phyloP scores from a whole-genome alignment of 37 sponge, comb jelly and placozoan genomes.

The Oscarella lobularis region DNA sequence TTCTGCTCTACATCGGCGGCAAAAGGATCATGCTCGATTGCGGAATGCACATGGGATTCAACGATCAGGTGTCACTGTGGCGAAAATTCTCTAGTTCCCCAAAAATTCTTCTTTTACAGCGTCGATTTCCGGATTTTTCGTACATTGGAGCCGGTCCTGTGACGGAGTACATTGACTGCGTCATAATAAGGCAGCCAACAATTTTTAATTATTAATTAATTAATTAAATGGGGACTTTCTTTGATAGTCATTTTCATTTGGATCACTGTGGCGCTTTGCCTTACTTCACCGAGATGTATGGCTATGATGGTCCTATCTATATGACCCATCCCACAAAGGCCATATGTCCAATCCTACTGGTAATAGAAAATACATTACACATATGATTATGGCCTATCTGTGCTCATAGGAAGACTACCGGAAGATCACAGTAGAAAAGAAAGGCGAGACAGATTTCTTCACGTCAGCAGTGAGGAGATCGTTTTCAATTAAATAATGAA shows the following conservation, averaged over 20 bases:
- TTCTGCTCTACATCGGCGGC: no score
- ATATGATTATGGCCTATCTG: not conserved
- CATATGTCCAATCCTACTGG: conserved; percentile 88
- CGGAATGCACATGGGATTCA: no score
- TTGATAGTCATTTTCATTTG: conserved; percentile 87
- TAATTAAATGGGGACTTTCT: no score
- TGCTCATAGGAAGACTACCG: conserved; percentile 79
- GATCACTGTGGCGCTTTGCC: conserved; percentile 99
- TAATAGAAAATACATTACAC: not conserved
- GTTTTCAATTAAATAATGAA: no score
- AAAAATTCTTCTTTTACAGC: no score
- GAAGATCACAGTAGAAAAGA: conserved; percentile 86
- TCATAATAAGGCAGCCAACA: conserved; percentile 97
- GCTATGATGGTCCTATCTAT: conserved; percentile 92
- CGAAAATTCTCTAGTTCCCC: no score
- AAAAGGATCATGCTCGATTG: no score
- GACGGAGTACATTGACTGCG: conserved; percentile 89
- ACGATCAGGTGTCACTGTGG: no score
- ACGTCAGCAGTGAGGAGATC: no score
- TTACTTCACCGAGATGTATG: conserved; percentile 94
- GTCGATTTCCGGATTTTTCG: conserved; percentile 93
- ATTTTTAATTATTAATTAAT: no score
- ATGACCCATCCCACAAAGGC: conserved; percentile 99
- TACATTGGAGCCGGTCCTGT: conserved; percentile 82
- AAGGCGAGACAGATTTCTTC: conserved; percentile 88